Evolutionary conservation across 2,888 invertebrate species (phyloP).

Genomic region (Ceramica pisi): DNA sequence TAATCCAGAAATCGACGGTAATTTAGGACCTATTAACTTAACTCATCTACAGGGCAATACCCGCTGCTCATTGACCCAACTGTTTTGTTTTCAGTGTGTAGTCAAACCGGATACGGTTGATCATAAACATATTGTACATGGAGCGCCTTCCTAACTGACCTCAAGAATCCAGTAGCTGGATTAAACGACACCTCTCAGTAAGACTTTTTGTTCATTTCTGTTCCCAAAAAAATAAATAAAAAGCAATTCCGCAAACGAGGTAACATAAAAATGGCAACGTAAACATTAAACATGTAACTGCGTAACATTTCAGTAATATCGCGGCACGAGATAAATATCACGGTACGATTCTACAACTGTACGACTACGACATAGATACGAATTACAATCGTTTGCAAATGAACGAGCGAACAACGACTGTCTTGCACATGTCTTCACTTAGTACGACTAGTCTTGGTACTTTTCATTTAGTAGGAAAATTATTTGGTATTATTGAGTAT

Average conservation of each 20-base stretch:
- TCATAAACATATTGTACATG: too few species aligned
- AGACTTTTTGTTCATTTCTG: background rate
- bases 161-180: background rate
- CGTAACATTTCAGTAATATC: conserved; percentile 60
- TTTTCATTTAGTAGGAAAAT: conserved; percentile 47
- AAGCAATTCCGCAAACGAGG: conserved; percentile 50
- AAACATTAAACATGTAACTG: conserved; percentile 60
- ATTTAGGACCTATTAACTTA: background rate
- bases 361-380: conserved; percentile 63
- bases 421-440: conserved; percentile 83
- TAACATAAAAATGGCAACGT: conserved; percentile 52
- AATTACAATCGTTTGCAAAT: conserved; percentile 88
- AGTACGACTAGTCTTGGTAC: conserved; percentile 73
- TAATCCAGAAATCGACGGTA: background rate
- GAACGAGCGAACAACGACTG: conserved; percentile 82
- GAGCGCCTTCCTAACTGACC: background rate
- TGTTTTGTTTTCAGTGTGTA: background rate
- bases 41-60: background rate
- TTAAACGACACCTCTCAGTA: background rate
- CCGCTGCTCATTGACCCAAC: background rate
- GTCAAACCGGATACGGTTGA: too few species aligned
- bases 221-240: conserved; percentile 37
- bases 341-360: conserved; percentile 22
- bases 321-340: conserved; percentile 47
- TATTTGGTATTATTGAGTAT: background rate